A percentile compares a stretch with the other conserved stretches of the same genome.
phyloP scores from a whole-genome alignment of 2,888 invertebrate genomes.

The Dromius quadrimaculatus region DNA sequence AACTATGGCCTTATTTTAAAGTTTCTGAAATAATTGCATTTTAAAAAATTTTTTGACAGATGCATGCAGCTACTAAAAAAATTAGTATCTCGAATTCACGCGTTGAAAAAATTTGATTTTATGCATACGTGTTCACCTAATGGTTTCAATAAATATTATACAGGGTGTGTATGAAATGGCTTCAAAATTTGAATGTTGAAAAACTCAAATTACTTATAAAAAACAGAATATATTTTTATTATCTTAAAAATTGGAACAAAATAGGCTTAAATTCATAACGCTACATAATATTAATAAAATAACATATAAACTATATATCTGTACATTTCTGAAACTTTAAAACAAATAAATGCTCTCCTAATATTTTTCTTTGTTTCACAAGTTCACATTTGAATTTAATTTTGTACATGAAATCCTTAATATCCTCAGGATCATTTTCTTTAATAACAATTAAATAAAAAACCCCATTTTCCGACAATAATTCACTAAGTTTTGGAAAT shows the following conservation, averaged over 20 bases:
- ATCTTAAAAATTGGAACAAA: constrained; percentile 15
- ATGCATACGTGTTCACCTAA: not conserved
- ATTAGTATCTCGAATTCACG: not conserved
- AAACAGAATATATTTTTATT: constrained; percentile 21
- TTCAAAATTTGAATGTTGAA: not conserved
- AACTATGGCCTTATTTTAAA: too few relatives aligned
- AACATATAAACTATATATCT: constrained; percentile 7
- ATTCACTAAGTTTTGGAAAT: constrained; percentile 75
- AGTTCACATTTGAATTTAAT: constrained; percentile 73
- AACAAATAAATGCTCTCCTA: constrained; percentile 89
- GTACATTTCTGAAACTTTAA: constrained; percentile 72
- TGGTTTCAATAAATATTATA: not conserved
- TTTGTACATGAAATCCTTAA: constrained; percentile 72
- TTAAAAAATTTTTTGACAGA: too few relatives aligned
- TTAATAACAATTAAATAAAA: constrained; percentile 91
- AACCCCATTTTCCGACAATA: constrained; percentile 80
- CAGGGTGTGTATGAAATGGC: not conserved
- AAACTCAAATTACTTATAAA: not conserved
- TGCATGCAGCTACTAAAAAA: too few relatives aligned
- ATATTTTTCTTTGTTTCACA: constrained; percentile 81
- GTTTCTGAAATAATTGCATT: too few relatives aligned
- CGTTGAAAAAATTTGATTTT: too few relatives aligned
- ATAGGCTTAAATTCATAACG: not conserved
- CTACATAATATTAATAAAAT: constrained; percentile 15
- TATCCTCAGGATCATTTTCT: constrained; percentile 86